Percentiles rank a stretch among this genome's conserved stretches.
phyloP scores from a whole-genome alignment of 1,140 invertebrate species.

The Liolophura sinensis region DNA sequence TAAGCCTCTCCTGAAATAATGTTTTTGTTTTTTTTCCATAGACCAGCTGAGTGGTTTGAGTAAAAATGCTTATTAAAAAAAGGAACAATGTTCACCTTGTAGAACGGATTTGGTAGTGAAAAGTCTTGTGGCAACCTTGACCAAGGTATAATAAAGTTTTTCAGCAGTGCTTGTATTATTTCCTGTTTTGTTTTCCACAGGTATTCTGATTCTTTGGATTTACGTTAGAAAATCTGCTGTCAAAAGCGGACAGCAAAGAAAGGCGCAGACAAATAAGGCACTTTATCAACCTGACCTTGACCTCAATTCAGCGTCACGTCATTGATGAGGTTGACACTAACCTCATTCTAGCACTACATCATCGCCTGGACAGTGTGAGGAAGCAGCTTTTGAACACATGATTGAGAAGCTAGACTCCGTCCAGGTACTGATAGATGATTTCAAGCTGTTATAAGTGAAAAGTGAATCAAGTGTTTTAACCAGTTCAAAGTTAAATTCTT shows the following conservation, averaged over 20 bases:
- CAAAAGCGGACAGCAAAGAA: background rate
- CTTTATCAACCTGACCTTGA: slow-evolving; percentile 32
- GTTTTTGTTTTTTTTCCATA: background rate
- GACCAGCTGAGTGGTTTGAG: too few species aligned
- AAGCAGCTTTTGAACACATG: slow-evolving; percentile 37
- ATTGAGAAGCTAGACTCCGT: slow-evolving; percentile 22
- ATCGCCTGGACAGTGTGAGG: slow-evolving; percentile 33
- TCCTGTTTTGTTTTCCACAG: too few species aligned
- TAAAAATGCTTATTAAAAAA: too few species aligned
- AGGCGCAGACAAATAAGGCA: background rate
- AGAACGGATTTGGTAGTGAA: background rate
- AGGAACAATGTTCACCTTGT: too few species aligned
- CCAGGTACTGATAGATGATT: slow-evolving; percentile 19
- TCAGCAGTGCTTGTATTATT: too few species aligned
- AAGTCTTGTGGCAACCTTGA: too few species aligned
- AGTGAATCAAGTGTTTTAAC: too few species aligned
- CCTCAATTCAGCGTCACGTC: slow-evolving; percentile 37
- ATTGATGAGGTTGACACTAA: slow-evolving; percentile 31
- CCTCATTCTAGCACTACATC: slow-evolving; percentile 42
- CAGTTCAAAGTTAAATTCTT: too few species aligned
- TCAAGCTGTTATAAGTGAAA: too few species aligned
- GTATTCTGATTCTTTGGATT: background rate
- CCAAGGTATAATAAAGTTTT: too few species aligned
- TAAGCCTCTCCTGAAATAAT: too few species aligned
- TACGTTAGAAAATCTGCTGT: background rate